phyloP scores from a whole-genome alignment of 2,113 vertebrate species.

The Gobio gobio region DNA sequence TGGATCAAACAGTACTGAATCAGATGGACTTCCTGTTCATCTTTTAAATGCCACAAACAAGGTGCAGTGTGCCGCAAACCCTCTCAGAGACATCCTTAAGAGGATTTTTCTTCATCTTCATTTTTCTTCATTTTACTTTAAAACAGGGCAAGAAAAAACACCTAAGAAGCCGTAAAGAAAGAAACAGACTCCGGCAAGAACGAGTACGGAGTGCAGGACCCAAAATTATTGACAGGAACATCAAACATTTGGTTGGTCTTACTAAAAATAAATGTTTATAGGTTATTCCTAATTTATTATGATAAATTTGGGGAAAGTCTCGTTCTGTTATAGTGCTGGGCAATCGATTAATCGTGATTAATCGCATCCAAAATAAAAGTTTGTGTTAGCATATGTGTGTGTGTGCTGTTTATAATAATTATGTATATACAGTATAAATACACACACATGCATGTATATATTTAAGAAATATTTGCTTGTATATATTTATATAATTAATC shows the following conservation, averaged over 20 bases:
- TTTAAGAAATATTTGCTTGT: too few relatives aligned
- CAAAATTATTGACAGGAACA: constrained; percentile 47
- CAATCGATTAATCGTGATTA: too few relatives aligned
- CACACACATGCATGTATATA: too few relatives aligned
- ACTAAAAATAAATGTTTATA: not conserved
- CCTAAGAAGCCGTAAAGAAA: constrained; percentile 75
- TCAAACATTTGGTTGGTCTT: constrained; percentile 51
- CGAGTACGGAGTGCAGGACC: constrained; percentile 18
- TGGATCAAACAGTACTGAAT: constrained; percentile 88
- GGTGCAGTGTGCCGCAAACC: constrained; percentile 48
- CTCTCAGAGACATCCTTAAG: not conserved
- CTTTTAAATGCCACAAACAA: constrained; percentile 60
- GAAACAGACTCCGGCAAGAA: constrained; percentile 67
- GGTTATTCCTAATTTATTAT: not conserved
- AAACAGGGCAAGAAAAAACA: constrained; percentile 70
- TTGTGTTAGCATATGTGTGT: too few relatives aligned
- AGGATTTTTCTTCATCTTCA: not conserved
- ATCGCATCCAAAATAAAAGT: too few relatives aligned
- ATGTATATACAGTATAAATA: too few relatives aligned
- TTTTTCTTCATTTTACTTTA: not conserved
- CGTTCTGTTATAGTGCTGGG: too few relatives aligned
- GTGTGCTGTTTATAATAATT: too few relatives aligned
- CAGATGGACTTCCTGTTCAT: constrained; percentile 78
- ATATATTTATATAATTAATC: too few relatives aligned
- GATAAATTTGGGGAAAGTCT: too few relatives aligned